Base-by-base conservation (phyloP, 1,140 invertebrate species). In the Micrasema minimum region DNA sequence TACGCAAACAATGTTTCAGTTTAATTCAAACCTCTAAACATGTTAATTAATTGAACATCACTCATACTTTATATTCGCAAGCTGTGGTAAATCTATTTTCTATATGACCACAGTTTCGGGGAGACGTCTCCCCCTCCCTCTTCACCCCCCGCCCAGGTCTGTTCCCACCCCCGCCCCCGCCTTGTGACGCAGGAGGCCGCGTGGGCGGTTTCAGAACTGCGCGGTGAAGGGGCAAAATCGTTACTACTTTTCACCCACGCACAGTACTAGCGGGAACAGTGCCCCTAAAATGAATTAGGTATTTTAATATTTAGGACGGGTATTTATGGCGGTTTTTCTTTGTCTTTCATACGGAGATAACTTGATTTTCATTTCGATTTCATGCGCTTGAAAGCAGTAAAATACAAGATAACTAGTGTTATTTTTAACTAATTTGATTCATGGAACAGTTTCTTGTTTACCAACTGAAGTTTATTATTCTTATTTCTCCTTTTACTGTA, bases 181-280 rank as follows among this genome's bases (percentile, higher is more conserved):
- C 18, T 2, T 12, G 48, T 66, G 64, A 66, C 64, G 64, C 48
- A 66, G 64, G 35, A 12, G 59, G 45, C 22, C 20, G 64, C 64
- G 41, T 46, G 61, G 61, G 43, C 43, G 64, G 14, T 12, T 3
- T 9, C 12, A 20, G 31, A 51, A 51, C 38, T 66, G 46, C 64
- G 48, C 64, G 16, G n/a, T 22, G 46, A 10, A 20, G 45, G 16
- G 48, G 64, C 64, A 66, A 66, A 66, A 66, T 66, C 64, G 64
- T 66, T 66, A 66, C 45, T 38, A 48, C 64, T 11, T 26, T 38
- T 35, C 64, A 2, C 46, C 64, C 64, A 38, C 64, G 46, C 35
- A 45, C 12, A 31, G 26, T 48, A 16, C 46, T 10, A 7, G 20
- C 26, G 18, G 18, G 20, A n/a, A 48, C 2, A 16, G 46, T 48